A percentile compares a stretch with the other conserved stretches of the same genome.
Conservation (phyloP, 1,140 invertebrate genomes). For the Zaprionus lachaisei region DNA sequence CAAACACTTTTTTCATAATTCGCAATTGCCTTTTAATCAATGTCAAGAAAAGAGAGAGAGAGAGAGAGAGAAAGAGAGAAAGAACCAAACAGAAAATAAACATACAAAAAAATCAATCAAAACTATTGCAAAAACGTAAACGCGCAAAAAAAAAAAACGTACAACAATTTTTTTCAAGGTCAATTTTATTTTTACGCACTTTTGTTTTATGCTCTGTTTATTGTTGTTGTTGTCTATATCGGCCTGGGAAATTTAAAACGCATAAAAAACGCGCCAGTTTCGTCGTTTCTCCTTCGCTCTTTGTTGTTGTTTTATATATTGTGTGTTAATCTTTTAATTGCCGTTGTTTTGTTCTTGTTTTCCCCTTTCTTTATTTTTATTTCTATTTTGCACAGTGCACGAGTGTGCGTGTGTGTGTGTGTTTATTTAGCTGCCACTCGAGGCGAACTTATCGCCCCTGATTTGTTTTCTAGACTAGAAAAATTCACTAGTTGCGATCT, state of each 20-base stretch:
- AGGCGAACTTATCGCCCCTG: conserved; percentile 69
- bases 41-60: conserved; percentile 17
- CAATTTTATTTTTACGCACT: conserved; percentile 77
- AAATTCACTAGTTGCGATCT: conserved; percentile 67
- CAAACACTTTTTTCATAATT: conserved; percentile 19
- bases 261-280: conserved; percentile 63
- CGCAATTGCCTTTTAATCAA: conserved; percentile 32
- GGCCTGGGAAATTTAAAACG: conserved; percentile 74
- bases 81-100: conserved; percentile 21
- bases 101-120: conserved; percentile 8
- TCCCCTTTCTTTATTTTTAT: conserved; percentile 31
- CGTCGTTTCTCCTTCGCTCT: conserved; percentile 18
- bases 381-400: conserved; percentile 1
- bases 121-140: conserved; percentile 23
- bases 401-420: conserved; percentile 23
- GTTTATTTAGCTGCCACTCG: conserved; percentile 70
- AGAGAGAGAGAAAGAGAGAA: background rate
- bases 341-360: conserved; percentile 67
- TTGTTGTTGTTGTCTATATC: conserved; percentile 38
- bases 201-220: conserved; percentile 25
- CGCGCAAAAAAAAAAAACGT: conserved; percentile 22
- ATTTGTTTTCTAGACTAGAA: conserved; percentile 69
- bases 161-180: conserved; percentile 64
- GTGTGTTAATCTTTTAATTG: conserved; percentile 78
- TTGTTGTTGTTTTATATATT: conserved; percentile 48